Evolutionary conservation across 2,888 invertebrate species (phyloP).

Genomic region (Diogma glabrata): DNA sequence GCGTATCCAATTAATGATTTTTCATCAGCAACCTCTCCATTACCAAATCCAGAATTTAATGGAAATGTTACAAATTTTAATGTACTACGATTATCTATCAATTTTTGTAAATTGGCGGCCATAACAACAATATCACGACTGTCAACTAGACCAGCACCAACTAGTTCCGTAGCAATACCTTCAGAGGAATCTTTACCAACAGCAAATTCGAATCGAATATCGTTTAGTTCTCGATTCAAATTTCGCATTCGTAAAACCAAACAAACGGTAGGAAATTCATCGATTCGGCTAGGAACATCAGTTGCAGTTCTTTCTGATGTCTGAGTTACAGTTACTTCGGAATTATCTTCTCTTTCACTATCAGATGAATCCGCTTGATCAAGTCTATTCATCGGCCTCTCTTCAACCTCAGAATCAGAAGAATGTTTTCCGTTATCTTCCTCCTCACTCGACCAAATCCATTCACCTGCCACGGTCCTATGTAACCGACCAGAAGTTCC

Average conservation of each 20-base stretch:
- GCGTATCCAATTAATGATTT: conserved; percentile 93
- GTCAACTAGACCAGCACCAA: conserved; percentile 90
- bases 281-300: conserved; percentile 35
- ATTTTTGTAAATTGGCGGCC: conserved; percentile 80
- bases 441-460: conserved; percentile 97
- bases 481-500: conserved; percentile 78
- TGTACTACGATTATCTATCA: conserved; percentile 61
- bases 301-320: conserved; percentile 31
- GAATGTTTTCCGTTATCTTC: conserved; percentile 54
- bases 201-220: conserved; percentile 94
- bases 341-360: conserved; percentile 41
- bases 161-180: conserved; percentile 87
- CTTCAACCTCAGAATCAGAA: conserved; percentile 42
- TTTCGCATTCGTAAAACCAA: conserved; percentile 86
- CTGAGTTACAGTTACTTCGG: conserved; percentile 36
- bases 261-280: conserved; percentile 50
- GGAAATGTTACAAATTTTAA: conserved; percentile 77
- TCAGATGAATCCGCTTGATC: conserved; percentile 48
- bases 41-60: conserved; percentile 57
- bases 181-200: conserved; percentile 81
- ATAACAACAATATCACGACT: conserved; percentile 84
- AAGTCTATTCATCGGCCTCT: conserved; percentile 49
- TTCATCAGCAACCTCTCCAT: conserved; percentile 82
- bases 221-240: conserved; percentile 81
- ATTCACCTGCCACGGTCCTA: conserved; percentile 90